phyloP scores from a whole-genome alignment of 2,888 invertebrate genomes.

The Pseudococcus jackbeardsleyi region DNA sequence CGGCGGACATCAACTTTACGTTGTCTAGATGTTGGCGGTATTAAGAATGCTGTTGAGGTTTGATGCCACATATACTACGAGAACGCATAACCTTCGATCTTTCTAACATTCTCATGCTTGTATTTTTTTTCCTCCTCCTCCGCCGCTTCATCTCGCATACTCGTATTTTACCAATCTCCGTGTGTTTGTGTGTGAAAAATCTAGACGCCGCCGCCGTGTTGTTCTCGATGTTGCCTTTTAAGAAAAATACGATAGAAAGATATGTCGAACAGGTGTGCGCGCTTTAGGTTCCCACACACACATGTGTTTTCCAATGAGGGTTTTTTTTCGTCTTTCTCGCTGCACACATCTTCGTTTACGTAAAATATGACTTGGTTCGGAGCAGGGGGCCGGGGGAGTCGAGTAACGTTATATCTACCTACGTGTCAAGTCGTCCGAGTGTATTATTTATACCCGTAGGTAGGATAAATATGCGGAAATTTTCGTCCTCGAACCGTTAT shows the following conservation, averaged over 20 bases:
- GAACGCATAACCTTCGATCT: constrained; percentile 55
- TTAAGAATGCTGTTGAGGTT: constrained; percentile 60
- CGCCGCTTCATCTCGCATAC: neutral
- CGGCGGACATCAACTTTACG: constrained; percentile 52
- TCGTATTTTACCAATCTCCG: neutral
- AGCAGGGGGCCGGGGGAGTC: no score
- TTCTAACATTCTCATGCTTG: constrained; percentile 52
- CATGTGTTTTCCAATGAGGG: constrained; percentile 19
- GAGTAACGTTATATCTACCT: neutral
- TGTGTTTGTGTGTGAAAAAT: neutral
- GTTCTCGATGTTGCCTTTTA: constrained; percentile 45
- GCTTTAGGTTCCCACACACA: constrained; percentile 28
- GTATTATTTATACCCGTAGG: neutral
- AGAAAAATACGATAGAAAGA: constrained; percentile 56
- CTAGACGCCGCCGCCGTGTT: neutral
- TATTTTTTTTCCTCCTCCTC: neutral
- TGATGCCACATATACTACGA: constrained; percentile 51
- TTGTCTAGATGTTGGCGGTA: constrained; percentile 54
- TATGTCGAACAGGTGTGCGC: constrained; percentile 60
- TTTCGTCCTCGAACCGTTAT: neutral
- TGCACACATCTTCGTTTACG: neutral
- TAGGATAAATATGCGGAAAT: neutral
- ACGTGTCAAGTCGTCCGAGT: neutral
- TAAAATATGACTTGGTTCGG: neutral
- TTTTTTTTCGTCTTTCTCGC: neutral